Percentiles rank a stretch among this genome's conserved stretches.
Conservation (phyloP, 2,797 vertebrate species). For the Pangasius macronema region DNA sequence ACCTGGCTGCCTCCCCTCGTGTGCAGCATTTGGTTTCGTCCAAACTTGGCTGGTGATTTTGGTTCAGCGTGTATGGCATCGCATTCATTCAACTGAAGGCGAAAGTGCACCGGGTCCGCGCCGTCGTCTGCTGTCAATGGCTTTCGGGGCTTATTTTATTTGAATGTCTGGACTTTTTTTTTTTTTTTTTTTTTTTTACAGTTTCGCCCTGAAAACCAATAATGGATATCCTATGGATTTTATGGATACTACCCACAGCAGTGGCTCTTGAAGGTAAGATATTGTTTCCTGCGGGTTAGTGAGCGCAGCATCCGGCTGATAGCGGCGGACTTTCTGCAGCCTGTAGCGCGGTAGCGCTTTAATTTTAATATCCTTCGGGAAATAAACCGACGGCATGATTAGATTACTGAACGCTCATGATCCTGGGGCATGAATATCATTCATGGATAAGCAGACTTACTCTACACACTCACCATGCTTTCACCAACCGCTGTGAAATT, state of each 20-base stretch:
- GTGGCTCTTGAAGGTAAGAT: conserved; percentile 83
- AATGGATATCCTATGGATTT: conserved; percentile 86
- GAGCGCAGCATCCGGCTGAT: conserved; percentile 63
- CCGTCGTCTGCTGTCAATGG: conserved; percentile 75
- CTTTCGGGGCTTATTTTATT: conserved; percentile 76
- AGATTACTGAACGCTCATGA: conserved; percentile 12
- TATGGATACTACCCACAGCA: conserved; percentile 80
- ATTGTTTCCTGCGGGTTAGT: conserved; percentile 51
- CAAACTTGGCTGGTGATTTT: conserved; percentile 79
- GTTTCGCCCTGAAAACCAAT: conserved; percentile 65
- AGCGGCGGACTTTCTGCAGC: conserved; percentile 55
- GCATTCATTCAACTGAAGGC: conserved; percentile 70
- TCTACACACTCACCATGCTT: not conserved
- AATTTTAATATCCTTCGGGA: conserved; percentile 1
- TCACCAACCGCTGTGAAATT: not conserved
- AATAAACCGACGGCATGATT: not conserved
- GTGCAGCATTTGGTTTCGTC: conserved; percentile 77
- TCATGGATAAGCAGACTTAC: not conserved
- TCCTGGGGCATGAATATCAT: not conserved
- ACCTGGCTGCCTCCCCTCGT: conserved; percentile 66
- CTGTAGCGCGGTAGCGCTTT: conserved; percentile 22
- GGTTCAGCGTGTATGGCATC: conserved; percentile 70
- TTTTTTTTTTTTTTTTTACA: conserved; percentile 35
- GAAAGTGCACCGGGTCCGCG: conserved; percentile 74
- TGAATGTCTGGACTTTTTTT: conserved; percentile 73